These are phyloP conservation scores for Pollachius pollachius DNA, from an alignment of 2,113 vertebrate species.

Conservation along the genomic window DNA sequence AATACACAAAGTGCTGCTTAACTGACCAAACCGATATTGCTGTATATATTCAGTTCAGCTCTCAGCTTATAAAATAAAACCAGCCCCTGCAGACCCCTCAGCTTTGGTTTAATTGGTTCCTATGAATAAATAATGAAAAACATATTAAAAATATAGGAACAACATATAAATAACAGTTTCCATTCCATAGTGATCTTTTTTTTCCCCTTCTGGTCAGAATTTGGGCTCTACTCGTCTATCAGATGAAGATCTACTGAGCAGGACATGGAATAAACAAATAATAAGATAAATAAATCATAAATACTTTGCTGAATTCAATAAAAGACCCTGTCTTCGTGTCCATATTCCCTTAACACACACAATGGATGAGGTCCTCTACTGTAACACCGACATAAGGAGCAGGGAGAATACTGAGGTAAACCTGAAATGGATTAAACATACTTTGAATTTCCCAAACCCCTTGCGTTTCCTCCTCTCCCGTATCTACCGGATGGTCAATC, in stretches of 20 bases:
- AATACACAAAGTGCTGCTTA: slow-evolving; percentile 99
- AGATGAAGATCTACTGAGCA: slow-evolving; percentile 13
- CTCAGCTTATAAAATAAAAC: slow-evolving; percentile 84
- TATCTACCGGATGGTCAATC: no score
- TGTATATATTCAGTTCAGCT: slow-evolving; percentile 97
- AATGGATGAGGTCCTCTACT: no score
- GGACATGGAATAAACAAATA: neutral
- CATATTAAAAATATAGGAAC: slow-evolving; percentile 45
- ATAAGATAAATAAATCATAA: neutral
- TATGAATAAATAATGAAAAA: slow-evolving; percentile 80
- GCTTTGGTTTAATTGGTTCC: slow-evolving; percentile 97
- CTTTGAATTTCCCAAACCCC: no score
- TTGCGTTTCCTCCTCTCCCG: no score
- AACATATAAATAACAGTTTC: slow-evolving; percentile 11
- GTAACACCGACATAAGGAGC: no score
- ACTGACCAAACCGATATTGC: slow-evolving; percentile 99
- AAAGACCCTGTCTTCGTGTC: neutral
- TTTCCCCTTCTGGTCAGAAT: slow-evolving; percentile 43
- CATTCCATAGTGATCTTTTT: neutral
- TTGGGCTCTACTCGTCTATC: slow-evolving; percentile 46
- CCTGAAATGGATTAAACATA: no score
- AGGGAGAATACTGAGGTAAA: no score
- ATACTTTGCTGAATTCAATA: neutral
- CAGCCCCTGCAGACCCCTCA: slow-evolving; percentile 93
- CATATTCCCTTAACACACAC: no score